Evolutionary conservation across 2,888 invertebrate species (phyloP).

Genomic region (Scrobipalpa costella): DNA sequence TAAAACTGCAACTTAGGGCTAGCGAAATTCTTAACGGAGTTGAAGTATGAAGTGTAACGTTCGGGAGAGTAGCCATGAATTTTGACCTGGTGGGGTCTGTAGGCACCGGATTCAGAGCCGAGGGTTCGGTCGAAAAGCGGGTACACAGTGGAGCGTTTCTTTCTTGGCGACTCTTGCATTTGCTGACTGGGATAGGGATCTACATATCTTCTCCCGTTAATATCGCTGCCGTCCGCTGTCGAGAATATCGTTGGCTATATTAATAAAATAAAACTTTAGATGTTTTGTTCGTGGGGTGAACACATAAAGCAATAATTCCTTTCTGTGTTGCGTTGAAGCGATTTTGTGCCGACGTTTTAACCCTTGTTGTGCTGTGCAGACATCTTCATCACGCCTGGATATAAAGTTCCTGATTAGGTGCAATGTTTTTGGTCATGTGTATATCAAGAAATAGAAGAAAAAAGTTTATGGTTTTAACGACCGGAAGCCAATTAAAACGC

Average conservation of each 20-base stretch:
- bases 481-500: not conserved
- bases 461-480: not conserved
- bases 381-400: not conserved
- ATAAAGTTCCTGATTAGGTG: not conserved
- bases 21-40: constrained; percentile 46
- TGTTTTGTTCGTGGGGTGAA: constrained; percentile 30
- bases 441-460: not conserved
- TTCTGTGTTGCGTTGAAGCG: not conserved
- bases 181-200: constrained; percentile 74
- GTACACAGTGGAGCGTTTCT: constrained; percentile 65
- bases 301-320: not conserved
- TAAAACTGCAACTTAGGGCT: constrained; percentile 29
- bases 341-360: constrained; percentile 7
- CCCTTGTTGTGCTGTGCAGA: not conserved
- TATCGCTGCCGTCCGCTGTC: constrained; percentile 77
- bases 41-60: constrained; percentile 70
- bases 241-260: constrained; percentile 71
- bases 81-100: constrained; percentile 57
- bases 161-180: constrained; percentile 72
- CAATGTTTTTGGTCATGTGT: not conserved
- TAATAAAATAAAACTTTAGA: constrained; percentile 56
- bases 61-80: constrained; percentile 66
- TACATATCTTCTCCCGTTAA: constrained; percentile 69
- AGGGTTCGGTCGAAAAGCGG: constrained; percentile 55
- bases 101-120: constrained; percentile 45